These are phyloP conservation scores for Melanotaenia boesemani DNA, from an alignment of 2,797 vertebrate species.

Conservation along the genomic window DNA sequence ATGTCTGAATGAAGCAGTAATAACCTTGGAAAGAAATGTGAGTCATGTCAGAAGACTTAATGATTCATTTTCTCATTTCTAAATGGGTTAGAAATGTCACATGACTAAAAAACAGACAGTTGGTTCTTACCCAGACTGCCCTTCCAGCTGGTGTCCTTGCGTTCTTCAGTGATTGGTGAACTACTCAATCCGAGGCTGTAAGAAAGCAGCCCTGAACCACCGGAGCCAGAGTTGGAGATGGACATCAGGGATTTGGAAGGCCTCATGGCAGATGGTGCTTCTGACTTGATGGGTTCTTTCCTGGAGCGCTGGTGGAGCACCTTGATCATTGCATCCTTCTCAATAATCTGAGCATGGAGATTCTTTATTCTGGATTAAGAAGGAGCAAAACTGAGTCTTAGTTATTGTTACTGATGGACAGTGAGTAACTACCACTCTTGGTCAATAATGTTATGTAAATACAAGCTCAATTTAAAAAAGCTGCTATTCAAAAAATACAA, in stretches of 20 bases:
- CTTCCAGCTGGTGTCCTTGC: conserved; percentile 95
- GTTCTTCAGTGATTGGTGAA: conserved; percentile 94
- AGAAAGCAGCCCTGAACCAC: conserved; percentile 89
- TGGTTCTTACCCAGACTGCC: conserved; percentile 91
- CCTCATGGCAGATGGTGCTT: conserved; percentile 92
- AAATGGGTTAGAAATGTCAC: not conserved
- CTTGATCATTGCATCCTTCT: conserved; percentile 99
- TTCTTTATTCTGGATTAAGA: conserved; percentile 91
- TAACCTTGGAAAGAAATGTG: too few species aligned
- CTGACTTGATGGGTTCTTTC: conserved; percentile 92
- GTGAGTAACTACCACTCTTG: not conserved
- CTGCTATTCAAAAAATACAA: too few species aligned
- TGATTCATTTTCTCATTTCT: not conserved
- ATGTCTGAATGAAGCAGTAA: not conserved
- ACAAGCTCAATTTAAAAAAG: too few species aligned
- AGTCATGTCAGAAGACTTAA: too few species aligned
- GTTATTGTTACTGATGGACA: conserved; percentile 10
- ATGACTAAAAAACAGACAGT: not conserved
- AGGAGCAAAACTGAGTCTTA: not conserved
- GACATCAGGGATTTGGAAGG: conserved; percentile 98
- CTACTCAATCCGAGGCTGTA: conserved; percentile 91
- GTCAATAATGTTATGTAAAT: too few species aligned
- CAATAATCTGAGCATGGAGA: conserved; percentile 98
- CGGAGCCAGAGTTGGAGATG: conserved; percentile 89
- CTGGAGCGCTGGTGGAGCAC: conserved; percentile 97